Base-by-base conservation (phyloP, 2,888 invertebrate genomes). In the Teleogryllus oceanicus region DNA sequence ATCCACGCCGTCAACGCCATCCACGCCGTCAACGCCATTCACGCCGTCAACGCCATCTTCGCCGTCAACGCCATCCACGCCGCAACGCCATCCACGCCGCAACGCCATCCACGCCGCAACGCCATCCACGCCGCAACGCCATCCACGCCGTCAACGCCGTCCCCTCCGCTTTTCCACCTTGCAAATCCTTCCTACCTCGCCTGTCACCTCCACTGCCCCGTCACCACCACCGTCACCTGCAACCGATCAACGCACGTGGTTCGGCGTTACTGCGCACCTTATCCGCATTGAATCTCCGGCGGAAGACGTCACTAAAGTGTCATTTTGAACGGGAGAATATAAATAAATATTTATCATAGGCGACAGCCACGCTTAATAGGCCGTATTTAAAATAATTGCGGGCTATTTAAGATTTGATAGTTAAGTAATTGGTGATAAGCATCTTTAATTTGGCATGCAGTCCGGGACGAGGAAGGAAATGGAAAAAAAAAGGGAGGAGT, bases 331-430 rank as follows among this genome's bases (percentile, higher is more conserved):
- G 62, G 62, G 37, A 18, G 62, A 62, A 62, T 62, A 62, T 62
- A 62, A 62, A 62, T 62, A 62, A 62, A 62, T 62, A 62, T n/a
- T 62, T 62, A 62, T 62, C 62, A 62, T 62, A 16, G 16, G n/a
- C 62, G n/a, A n/a, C 62, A n/a, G 62, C 62, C 62, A 62, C 62
- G n/a, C n/a, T 62, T 62, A 62, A 62, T 62, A 13, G 12, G n/a
- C 37, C n/a, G 62, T 62, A 62, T 62, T 62, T 62, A 62, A 62
- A 62, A 62, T 62, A 62, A 62, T 62, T 62, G 62, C n/a, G n/a
- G 62, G 62, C n/a, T 62, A 62, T 62, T 62, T 62, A 62, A 62
- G 62, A 62, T 62, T 11, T 62, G 62, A 62, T 62, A 62, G 16
- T 62, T 62, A 62, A 62, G 62, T 62, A 62, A 62, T 62, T 62